Base-by-base conservation (phyloP, 1,140 invertebrate genomes). In the Drosophila arawakana region DNA sequence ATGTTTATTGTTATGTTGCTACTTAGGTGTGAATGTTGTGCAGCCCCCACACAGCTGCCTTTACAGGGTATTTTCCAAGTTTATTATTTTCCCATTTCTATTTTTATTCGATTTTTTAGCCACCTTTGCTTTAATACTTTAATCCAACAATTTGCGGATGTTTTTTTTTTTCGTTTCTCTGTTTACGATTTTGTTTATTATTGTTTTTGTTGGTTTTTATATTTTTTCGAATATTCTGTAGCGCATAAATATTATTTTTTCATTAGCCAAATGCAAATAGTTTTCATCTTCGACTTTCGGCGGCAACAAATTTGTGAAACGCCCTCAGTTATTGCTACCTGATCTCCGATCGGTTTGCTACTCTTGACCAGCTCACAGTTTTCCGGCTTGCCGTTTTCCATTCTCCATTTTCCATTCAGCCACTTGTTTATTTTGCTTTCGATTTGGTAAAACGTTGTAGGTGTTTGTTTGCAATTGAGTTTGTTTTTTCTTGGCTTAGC, bases 1-100 rank as follows among this genome's bases (percentile, higher is more conserved):
- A 78, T 85, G 78, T 80, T 85, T 88, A 85, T 85, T 73, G 75
- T 80, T 69, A 74, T 88, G 83, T 70, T 69, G 73, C 79, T 79
- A 78, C 59, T 73, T 43, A 15, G 25, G 2, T 30, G 3, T 30
- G 25, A 37, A 65, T 63, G 81, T 75, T 76, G 76, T 85, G 81
- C 61, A 50, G 44, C 70, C 60, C 39, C 71, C 79, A 81, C 86
- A 86, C 81, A 71, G 71, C 73, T 54, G 50, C 7, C 10, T 37
- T n/a, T 43, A 13, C n/a, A 54, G 50, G n/a, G 50, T 54, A 54
- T 35, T n/a, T 18, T 8, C 3, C 6, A 6, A 30, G 25, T 30
- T 30, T 30, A 30, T 49, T 10, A 49, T 34, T 54, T 8, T 8
- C 9, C 15, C 50, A 35, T 6, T 54, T 37, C 43, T 39, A 39